A percentile compares a stretch with the other conserved stretches of the same genome.
Evolutionary conservation across 2,113 vertebrate species (phyloP).

Genomic region (Triplophysa rosa): DNA sequence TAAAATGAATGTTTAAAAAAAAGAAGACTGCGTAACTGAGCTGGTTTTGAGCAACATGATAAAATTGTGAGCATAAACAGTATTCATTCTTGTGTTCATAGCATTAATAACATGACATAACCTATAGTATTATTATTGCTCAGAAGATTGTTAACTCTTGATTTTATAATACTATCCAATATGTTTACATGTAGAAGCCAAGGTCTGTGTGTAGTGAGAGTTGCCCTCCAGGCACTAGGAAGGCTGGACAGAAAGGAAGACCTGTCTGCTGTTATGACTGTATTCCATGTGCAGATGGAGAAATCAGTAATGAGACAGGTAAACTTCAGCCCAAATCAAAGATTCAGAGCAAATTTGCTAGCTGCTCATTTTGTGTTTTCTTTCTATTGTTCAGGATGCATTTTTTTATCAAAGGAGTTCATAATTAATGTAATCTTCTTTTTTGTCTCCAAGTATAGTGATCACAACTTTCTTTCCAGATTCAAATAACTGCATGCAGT

Average conservation of each 20-base stretch:
- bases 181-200: neutral
- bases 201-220: slow-evolving; percentile 64
- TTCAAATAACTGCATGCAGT: slow-evolving; percentile 70
- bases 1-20: too few species aligned
- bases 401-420: slow-evolving; percentile 35
- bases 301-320: slow-evolving; percentile 62
- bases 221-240: slow-evolving; percentile 48
- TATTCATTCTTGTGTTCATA: too few species aligned
- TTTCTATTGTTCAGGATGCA: slow-evolving; percentile 54
- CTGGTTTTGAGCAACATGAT: too few species aligned
- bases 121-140: too few species aligned
- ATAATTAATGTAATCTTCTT: neutral
- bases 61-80: too few species aligned
- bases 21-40: too few species aligned
- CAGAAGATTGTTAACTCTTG: too few species aligned
- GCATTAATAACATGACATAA: too few species aligned
- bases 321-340: slow-evolving; percentile 22
- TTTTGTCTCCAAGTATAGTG: slow-evolving; percentile 20
- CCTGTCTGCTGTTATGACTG: slow-evolving; percentile 1
- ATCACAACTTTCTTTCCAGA: slow-evolving; percentile 64
- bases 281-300: slow-evolving; percentile 62
- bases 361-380: slow-evolving; percentile 53
- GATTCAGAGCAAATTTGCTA: slow-evolving; percentile 42
- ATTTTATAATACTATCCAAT: too few species aligned
- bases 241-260: neutral